A percentile compares a stretch with the other conserved stretches of the same genome.
Evolutionary conservation across 30 jellyfish, hydroid and myxozoan species (phyloP).

Genomic region (Chrysaora quinquecirrha): DNA sequence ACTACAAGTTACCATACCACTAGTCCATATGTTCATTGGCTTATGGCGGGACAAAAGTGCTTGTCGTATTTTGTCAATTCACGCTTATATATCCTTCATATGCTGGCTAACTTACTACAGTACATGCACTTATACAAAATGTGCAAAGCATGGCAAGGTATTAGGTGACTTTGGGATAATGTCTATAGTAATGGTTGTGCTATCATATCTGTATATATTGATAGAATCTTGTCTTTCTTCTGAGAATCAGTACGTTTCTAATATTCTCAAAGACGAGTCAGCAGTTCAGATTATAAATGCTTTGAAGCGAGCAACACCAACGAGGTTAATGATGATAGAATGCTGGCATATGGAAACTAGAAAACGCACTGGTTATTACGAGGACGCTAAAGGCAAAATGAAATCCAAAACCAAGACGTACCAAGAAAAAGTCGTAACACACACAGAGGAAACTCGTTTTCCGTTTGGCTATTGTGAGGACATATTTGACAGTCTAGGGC

Average conservation of each 20-base stretch:
- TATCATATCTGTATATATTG: constrained; percentile 38
- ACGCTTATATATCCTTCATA: constrained; percentile 17
- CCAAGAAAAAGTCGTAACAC: constrained; percentile 50
- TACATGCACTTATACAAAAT: constrained; percentile 16
- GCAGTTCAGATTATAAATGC: constrained; percentile 23
- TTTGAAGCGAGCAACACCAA: constrained; percentile 4
- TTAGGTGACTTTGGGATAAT: constrained; percentile 16
- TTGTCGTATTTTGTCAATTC: constrained; percentile 31
- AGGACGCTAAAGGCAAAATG: constrained; percentile 57
- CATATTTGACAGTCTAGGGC: constrained; percentile 36
- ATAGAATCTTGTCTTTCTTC: constrained; percentile 58
- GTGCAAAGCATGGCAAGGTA: constrained; percentile 28
- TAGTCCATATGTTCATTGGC: not conserved
- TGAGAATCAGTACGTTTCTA: constrained; percentile 37
- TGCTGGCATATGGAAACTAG: constrained; percentile 77
- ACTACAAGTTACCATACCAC: constrained; percentile 6
- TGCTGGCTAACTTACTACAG: constrained; percentile 27
- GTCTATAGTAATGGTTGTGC: constrained; percentile 26
- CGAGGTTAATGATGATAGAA: constrained; percentile 2
- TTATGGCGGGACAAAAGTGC: not conserved
- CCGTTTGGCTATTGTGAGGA: constrained; percentile 24
- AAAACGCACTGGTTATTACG: constrained; percentile 31
- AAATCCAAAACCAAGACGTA: constrained; percentile 47
- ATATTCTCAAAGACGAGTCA: constrained; percentile 10
- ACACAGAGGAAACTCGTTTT: constrained; percentile 35